phyloP scores from a whole-genome alignment of 1,140 invertebrate species.

The Lanistes nyassanus region DNA sequence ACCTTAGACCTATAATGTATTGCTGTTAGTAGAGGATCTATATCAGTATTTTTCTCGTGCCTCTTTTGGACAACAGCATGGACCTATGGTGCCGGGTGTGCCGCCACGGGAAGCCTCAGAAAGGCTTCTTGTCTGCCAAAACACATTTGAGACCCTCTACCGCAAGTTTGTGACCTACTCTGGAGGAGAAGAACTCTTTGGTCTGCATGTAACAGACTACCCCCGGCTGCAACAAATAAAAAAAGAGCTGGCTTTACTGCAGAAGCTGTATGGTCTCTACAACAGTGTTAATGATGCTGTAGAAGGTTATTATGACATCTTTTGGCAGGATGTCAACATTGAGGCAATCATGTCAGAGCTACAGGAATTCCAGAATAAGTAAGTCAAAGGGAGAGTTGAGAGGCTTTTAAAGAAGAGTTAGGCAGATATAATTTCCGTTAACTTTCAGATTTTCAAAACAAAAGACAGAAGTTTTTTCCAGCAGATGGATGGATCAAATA shows the following conservation, averaged over 20 bases:
- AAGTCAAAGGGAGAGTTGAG: slow-evolving; percentile 21
- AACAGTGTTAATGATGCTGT: slow-evolving; percentile 95
- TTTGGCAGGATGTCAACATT: slow-evolving; percentile 95
- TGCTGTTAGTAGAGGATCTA: too few relatives aligned
- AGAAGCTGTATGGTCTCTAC: slow-evolving; percentile 94
- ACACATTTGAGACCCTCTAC: slow-evolving; percentile 95
- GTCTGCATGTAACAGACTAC: slow-evolving; percentile 87
- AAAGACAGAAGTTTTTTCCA: too few relatives aligned
- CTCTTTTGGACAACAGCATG: slow-evolving; percentile 63
- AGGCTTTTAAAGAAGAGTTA: too few relatives aligned
- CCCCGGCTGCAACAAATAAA: slow-evolving; percentile 88
- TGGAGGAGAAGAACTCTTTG: slow-evolving; percentile 92
- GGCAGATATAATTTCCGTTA: too few relatives aligned
- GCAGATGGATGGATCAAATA: too few relatives aligned
- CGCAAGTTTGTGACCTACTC: slow-evolving; percentile 89
- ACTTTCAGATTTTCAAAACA: too few relatives aligned
- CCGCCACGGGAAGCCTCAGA: slow-evolving; percentile 92
- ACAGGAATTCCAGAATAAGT: slow-evolving; percentile 95
- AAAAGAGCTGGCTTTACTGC: slow-evolving; percentile 91
- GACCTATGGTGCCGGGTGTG: slow-evolving; percentile 93
- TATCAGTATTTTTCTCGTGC: not conserved
- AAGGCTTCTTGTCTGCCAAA: slow-evolving; percentile 69
- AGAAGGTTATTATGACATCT: slow-evolving; percentile 94
- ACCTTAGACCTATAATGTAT: too few relatives aligned
- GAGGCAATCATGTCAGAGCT: slow-evolving; percentile 97